Base-by-base conservation (phyloP, 2,797 vertebrate genomes). In the Macropodus opercularis region DNA sequence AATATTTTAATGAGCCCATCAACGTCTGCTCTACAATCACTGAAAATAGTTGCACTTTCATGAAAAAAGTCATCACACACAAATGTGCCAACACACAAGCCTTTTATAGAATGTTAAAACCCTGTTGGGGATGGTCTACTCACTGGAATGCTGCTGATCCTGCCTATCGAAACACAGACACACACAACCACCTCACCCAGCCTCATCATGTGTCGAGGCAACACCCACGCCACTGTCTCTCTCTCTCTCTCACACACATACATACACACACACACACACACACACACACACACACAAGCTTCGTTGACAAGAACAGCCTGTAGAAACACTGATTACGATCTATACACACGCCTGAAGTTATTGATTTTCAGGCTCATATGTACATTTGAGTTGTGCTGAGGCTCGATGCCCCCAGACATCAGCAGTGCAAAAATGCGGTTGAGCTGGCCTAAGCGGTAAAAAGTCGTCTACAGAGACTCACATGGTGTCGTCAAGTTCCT, bases 91-190 rank as follows among this genome's bases (percentile, higher is more conserved):
- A 49, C 32, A 63, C 21, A 39, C 13, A 53, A 8, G 15, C 49
- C 46, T 51, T 46, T 46, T 23, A 47, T 10, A 5, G 69, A 70
- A 69, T 76, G 38, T 35, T 49, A 62, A 56, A 77, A 53, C 13
- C 50, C 19, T 38, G 13, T 12, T 69, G 43, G 57, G 71, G 79
- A 81, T 55, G 68, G 72, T 77, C 44, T 50, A 18, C 35, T 58
- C 13, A 10, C 12, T 68, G 86, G 87, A 91, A 91, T 91, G 88
- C 53, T 18, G 87, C 69, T 75, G 34, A 69, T 84, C 90, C 73
- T 74, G 86, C 57, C 60, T n/a, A 71, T 75, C 71, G 35, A 84
- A 85, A 87, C 79, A 77, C 58, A 73, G 53, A 46, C 2, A 9
- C 22, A 49, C 56, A 56, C 21, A 29, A 52, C 32, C 31, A 64